phyloP scores from a whole-genome alignment of 2,113 vertebrate species.

The Bolborhynchus lineola region DNA sequence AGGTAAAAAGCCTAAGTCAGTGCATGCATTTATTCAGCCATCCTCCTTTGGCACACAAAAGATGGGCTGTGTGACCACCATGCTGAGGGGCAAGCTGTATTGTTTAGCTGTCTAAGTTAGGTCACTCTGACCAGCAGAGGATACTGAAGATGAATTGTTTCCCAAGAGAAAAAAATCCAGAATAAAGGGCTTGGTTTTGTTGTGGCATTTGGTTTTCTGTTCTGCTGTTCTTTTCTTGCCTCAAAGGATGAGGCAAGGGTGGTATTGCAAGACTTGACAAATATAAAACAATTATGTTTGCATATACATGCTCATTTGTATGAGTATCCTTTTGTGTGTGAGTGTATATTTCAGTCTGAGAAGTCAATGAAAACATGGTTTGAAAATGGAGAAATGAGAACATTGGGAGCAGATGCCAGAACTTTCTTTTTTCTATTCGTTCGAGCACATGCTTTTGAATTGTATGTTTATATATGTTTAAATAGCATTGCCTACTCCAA shows the following conservation, averaged over 20 bases:
- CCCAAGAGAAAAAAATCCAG: neutral
- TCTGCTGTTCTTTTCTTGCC: neutral
- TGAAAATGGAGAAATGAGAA: neutral
- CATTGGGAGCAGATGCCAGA: neutral
- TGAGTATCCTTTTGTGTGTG: neutral
- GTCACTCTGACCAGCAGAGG: neutral
- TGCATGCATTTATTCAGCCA: neutral
- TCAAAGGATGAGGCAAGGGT: neutral
- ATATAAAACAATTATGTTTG: neutral
- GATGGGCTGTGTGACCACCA: neutral
- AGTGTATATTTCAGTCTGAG: neutral
- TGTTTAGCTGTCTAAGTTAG: neutral
- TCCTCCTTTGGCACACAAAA: neutral
- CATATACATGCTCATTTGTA: neutral
- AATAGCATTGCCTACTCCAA: neutral
- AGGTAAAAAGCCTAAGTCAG: neutral
- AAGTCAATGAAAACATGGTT: neutral
- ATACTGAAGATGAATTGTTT: neutral
- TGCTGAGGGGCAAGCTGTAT: neutral
- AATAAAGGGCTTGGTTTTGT: neutral
- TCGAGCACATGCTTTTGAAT: neutral
- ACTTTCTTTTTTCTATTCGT: neutral
- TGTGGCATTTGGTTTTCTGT: neutral
- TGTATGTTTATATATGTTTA: neutral
- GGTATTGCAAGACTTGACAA: neutral